Base-by-base conservation (phyloP, 2,888 invertebrate genomes). In the Pandemis cinnamomeana region DNA sequence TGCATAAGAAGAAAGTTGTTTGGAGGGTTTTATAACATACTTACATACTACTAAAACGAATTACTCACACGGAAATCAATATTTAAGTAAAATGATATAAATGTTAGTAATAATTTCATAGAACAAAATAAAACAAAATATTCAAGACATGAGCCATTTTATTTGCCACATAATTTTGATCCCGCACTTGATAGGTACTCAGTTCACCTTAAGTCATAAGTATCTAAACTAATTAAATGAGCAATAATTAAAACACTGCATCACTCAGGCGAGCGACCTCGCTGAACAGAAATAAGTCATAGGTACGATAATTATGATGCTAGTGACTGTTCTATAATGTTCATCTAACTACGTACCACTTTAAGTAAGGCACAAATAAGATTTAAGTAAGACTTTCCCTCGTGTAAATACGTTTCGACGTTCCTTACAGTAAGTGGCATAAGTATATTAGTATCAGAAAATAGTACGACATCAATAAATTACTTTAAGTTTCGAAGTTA, bases 1-100 rank as follows among this genome's bases (percentile, higher is more conserved):
- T 95, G 96, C 77, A 95, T 97, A 71, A 95, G 97, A 78, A 84
- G 80, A 76, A 75, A 82, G 41, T 79, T 83, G 42, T 89, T 91
- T 76, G 76, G 83, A 71, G 94, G 94, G 44, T 93, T 90, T 89
- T 93, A 84, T 77, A 93, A 92, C 78, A 78, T 72, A 58, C 80
- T 89, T n/a, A 91, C 91, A 2, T 90, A 85, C 75, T 93, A 92
- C 79, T 91, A 82, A 61, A n/a, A 41, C 13, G 5, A 60, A 6
- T 7, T 8, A 13, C 6, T 10, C 3, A 46, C 13, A 48, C 10
- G 20, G 5, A 6, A 63, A 44, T 44, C 44, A 10, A 15, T 20
- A 13, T 7, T 13, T 64, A 64, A 64, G 48, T 48, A 48, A 48
- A 55, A n/a, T 7, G 8, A 15, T 7, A 64, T 7, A 48, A 48